A percentile compares a stretch with the other conserved stretches of the same genome.
Evolutionary conservation across 2,888 invertebrate genomes (phyloP).

Genomic region (Eledona agricola): DNA sequence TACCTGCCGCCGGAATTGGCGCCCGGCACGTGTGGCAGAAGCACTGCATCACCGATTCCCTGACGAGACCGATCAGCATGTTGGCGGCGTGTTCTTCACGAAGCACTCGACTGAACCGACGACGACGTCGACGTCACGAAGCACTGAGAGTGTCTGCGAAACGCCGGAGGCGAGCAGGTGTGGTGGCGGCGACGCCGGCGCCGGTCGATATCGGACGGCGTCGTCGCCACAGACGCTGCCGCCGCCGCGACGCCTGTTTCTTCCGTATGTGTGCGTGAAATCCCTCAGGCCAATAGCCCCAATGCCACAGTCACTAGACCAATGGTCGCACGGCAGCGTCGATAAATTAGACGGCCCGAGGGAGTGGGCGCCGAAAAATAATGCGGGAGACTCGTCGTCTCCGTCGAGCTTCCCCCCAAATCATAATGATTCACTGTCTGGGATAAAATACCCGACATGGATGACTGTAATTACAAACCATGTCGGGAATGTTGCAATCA

Average conservation of each 20-base stretch:
- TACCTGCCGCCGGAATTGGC: conserved; percentile 82
- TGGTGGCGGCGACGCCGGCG: conserved; percentile 60
- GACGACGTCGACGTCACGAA: conserved; percentile 21
- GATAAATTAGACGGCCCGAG: conserved; percentile 1
- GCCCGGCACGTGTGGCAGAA: conserved; percentile 93
- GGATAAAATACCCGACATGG: no score
- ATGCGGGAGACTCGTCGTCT: no score
- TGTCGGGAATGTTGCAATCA: neutral
- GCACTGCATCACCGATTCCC: conserved; percentile 92
- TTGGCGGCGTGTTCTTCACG: conserved; percentile 48
- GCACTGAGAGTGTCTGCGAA: conserved; percentile 17
- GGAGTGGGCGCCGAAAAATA: no score
- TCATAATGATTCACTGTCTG: no score
- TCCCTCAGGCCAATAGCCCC: conserved; percentile 17
- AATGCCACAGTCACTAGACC: conserved; percentile 23
- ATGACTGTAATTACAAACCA: no score
- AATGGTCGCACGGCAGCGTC: conserved; percentile 5
- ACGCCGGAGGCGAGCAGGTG: conserved; percentile 54
- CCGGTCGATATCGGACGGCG: conserved; percentile 58
- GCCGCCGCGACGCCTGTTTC: conserved; percentile 45
- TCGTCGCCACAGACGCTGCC: conserved; percentile 50
- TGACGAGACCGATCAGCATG: conserved; percentile 90
- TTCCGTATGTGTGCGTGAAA: conserved; percentile 40
- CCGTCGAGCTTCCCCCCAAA: no score
- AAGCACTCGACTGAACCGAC: conserved; percentile 14